A percentile compares a stretch with the other conserved stretches of the same genome.
These are phyloP conservation scores for Diaphora mendica DNA, from an alignment of 2,888 invertebrate genomes.

Conservation along the genomic window DNA sequence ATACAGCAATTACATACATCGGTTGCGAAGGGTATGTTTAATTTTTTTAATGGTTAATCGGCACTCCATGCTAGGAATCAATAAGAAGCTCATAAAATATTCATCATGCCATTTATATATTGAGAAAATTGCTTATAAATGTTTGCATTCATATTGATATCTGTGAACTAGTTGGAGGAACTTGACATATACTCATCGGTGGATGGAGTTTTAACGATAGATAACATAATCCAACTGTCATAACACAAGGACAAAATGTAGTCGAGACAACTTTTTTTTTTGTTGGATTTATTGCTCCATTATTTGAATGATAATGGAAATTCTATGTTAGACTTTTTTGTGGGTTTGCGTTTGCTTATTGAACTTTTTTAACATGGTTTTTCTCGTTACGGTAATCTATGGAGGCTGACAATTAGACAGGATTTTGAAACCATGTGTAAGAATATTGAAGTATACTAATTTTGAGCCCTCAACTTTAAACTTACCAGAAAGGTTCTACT, in stretches of 20 bases:
- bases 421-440: not conserved
- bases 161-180: slow-evolving; percentile 9
- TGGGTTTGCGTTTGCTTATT: not conserved
- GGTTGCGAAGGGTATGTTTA: slow-evolving; percentile 19
- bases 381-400: not conserved
- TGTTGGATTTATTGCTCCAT: slow-evolving; percentile 1
- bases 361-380: not conserved
- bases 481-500: not conserved
- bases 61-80: slow-evolving; percentile 18
- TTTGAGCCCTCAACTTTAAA: not conserved
- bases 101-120: slow-evolving; percentile 12
- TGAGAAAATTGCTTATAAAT: slow-evolving; percentile 18
- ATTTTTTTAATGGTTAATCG: slow-evolving; percentile 19
- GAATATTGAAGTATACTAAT: not conserved
- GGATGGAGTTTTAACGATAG: slow-evolving; percentile 11
- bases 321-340: not conserved
- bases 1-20: slow-evolving; percentile 1
- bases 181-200: slow-evolving; percentile 12
- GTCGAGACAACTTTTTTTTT: not conserved
- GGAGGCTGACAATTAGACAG: not conserved
- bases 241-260: slow-evolving; percentile 3
- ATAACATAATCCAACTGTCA: slow-evolving; percentile 13
- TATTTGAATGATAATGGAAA: not conserved
- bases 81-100: slow-evolving; percentile 15
- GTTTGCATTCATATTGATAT: slow-evolving; percentile 18